These are phyloP conservation scores for Drosophila setifemur DNA, from an alignment of 1,140 invertebrate genomes.

Conservation along the genomic window DNA sequence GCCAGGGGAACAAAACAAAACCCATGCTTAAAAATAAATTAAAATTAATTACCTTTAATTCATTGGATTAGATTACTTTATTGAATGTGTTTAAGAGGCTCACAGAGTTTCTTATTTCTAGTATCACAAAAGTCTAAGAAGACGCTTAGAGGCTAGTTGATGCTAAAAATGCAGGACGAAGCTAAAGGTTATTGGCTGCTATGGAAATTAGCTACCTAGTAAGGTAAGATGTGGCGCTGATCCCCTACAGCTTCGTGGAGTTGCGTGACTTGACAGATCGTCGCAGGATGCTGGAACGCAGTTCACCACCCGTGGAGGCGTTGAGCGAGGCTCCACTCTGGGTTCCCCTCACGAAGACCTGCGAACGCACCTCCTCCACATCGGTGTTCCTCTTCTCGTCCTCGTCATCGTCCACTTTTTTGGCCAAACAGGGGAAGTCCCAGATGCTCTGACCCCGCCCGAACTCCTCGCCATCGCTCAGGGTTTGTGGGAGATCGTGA, in stretches of 20 bases:
- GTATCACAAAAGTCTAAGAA: conserved; percentile 40
- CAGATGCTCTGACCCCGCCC: conserved; percentile 90
- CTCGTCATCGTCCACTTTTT: conserved; percentile 61
- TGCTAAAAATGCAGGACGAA: conserved; percentile 47
- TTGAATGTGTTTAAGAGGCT: conserved; percentile 14
- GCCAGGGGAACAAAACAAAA: too few relatives aligned
- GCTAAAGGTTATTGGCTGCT: conserved; percentile 20
- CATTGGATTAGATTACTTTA: neutral
- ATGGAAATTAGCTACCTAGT: conserved; percentile 32
- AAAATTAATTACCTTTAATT: too few relatives aligned
- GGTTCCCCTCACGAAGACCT: conserved; percentile 73
- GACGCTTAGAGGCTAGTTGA: conserved; percentile 36
- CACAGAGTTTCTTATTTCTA: conserved; percentile 36
- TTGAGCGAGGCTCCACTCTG: conserved; percentile 83
- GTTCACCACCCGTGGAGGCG: conserved; percentile 86
- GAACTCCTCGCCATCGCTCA: conserved; percentile 93
- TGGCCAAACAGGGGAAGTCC: conserved; percentile 88
- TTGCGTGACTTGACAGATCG: conserved; percentile 77
- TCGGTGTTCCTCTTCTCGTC: conserved; percentile 55
- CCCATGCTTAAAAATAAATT: too few relatives aligned
- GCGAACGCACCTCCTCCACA: conserved; percentile 64
- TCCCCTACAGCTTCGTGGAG: conserved; percentile 64
- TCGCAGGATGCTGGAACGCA: conserved; percentile 87
- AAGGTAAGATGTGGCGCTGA: neutral
- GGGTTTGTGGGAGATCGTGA: conserved; percentile 90